Conservation (phyloP, 2,888 invertebrate species). For the Onthophagus sagittarius region DNA sequence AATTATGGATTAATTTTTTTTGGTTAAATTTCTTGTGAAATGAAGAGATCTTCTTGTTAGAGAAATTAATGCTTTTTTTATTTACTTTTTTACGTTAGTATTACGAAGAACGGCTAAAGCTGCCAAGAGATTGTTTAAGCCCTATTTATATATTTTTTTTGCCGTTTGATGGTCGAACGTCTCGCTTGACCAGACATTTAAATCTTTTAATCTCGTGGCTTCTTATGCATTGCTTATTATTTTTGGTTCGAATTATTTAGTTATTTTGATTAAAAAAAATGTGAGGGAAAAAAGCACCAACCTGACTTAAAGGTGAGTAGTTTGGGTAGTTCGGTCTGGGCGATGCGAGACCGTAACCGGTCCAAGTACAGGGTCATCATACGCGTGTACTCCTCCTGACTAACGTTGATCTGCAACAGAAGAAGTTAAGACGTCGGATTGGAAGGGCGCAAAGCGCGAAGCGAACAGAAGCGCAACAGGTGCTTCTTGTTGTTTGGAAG, state of each 20-base stretch:
- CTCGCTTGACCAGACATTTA: not conserved
- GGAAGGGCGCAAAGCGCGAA: conserved; percentile 16
- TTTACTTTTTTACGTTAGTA: not conserved
- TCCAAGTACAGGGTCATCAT: conserved; percentile 59
- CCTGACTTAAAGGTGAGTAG: conserved; percentile 42
- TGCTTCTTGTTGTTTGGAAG: conserved; percentile 30
- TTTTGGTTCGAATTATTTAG: too few relatives aligned
- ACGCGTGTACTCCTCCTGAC: conserved; percentile 59
- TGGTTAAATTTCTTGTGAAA: not conserved
- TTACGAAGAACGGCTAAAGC: not conserved
- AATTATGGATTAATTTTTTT: too few relatives aligned
- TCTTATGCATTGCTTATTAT: too few relatives aligned
- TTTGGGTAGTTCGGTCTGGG: conserved; percentile 33
- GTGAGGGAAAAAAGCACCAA: conserved; percentile 29
- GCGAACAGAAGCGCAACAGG: too few relatives aligned
- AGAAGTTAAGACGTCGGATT: conserved; percentile 17
- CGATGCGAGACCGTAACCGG: conserved; percentile 42
- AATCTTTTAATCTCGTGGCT: too few relatives aligned
- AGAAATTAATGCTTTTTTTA: not conserved
- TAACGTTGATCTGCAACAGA: conserved; percentile 60
- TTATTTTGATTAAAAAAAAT: not conserved
- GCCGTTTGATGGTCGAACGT: not conserved
- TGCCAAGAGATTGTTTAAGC: not conserved
- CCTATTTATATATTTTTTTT: not conserved
- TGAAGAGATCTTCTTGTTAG: not conserved